Percentiles rank a stretch among this genome's conserved stretches.
phyloP scores from a whole-genome alignment of 92 coral and sea anemone genomes.

The Epizoanthus illoricatus region DNA sequence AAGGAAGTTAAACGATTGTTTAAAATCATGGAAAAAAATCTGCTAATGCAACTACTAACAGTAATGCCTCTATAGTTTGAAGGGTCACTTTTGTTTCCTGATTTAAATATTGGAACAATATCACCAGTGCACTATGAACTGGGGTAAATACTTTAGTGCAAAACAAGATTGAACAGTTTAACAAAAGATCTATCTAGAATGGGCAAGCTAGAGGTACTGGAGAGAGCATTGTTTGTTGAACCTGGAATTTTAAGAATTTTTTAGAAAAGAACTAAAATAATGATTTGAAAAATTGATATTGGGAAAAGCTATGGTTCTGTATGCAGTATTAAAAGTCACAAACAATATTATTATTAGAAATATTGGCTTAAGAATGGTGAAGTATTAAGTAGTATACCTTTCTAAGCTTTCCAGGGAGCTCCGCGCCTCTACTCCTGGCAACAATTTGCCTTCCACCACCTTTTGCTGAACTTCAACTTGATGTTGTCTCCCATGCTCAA shows the following conservation, averaged over 20 bases:
- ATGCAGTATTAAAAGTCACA: too few species aligned
- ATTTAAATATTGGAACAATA: conserved; percentile 49
- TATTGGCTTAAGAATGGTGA: too few species aligned
- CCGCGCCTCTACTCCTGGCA: neutral
- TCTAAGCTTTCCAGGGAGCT: too few species aligned
- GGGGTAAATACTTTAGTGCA: conserved; percentile 38
- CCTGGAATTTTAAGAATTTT: too few species aligned
- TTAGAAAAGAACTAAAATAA: too few species aligned
- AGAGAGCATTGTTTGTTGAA: too few species aligned
- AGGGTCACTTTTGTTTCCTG: conserved; percentile 26
- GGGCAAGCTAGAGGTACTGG: conserved; percentile 1
- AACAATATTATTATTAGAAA: too few species aligned
- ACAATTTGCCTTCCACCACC: neutral
- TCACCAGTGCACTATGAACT: conserved; percentile 41
- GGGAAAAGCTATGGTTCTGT: too few species aligned
- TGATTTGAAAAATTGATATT: too few species aligned
- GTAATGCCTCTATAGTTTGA: conserved; percentile 50
- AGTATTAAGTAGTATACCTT: too few species aligned
- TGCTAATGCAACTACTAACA: conserved; percentile 47
- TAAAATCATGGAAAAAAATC: conserved; percentile 33
- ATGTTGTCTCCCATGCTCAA: too few species aligned
- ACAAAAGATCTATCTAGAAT: conserved; percentile 6
- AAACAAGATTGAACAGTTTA: too few species aligned
- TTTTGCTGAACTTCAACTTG: neutral
- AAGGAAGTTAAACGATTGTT: conserved; percentile 30